Evolutionary conservation across 2,888 invertebrate genomes (phyloP).

Genomic region (Ferrisia virgata): DNA sequence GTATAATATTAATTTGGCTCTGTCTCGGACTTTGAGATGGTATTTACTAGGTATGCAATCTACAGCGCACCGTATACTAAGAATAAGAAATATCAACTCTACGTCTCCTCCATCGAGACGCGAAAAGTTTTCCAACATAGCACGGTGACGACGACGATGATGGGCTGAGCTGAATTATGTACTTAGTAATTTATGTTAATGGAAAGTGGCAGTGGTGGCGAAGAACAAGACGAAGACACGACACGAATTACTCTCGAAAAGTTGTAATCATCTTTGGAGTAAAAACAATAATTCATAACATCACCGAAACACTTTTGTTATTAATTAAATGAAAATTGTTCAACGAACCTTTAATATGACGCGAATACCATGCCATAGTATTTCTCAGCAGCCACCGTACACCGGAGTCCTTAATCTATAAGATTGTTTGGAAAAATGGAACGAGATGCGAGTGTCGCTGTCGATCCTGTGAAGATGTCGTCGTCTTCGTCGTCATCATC

Average conservation of each 20-base stretch:
- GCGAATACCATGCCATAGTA: no score
- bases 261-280: constrained; percentile 1
- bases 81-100: not conserved
- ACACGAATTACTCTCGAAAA: not conserved
- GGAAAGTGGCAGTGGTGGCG: no score
- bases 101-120: not conserved
- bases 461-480: no score
- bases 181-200: constrained; percentile 6
- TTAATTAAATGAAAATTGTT: constrained; percentile 2
- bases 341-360: not conserved
- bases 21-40: not conserved
- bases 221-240: no score
- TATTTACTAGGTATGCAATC: not conserved
- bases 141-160: not conserved
- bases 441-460: not conserved
- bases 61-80: not conserved
- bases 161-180: not conserved
- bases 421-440: not conserved
- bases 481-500: no score
- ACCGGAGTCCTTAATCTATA: not conserved
- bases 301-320: constrained; percentile 9
- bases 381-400: not conserved
- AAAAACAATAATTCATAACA: constrained; percentile 12
- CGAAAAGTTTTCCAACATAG: no score
- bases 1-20: not conserved